These are phyloP conservation scores for Chamaetylas fuelleborni DNA, from an alignment of 2,113 vertebrate species.

Conservation along the genomic window DNA sequence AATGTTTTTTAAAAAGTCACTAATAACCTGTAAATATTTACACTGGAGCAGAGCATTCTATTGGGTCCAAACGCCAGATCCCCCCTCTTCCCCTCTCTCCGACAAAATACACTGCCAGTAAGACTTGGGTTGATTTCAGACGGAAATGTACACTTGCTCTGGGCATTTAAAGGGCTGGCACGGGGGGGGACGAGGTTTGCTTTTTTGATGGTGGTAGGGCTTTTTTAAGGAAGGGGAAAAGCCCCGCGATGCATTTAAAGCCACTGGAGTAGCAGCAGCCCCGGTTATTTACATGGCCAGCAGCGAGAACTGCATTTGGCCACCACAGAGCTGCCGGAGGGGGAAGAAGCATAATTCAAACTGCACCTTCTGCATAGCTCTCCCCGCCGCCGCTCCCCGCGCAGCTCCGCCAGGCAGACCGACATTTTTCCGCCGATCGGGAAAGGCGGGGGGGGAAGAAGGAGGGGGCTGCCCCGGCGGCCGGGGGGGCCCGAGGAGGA, in stretches of 20 bases:
- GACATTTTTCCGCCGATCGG: conserved; percentile 72
- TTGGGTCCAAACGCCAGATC: conserved; percentile 63
- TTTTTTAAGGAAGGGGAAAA: conserved; percentile 2
- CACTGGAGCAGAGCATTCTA: conserved; percentile 59
- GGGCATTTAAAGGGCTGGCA: conserved; percentile 58
- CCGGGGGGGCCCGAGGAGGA: not conserved
- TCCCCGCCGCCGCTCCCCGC: conserved; percentile 64
- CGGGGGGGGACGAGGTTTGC: not conserved
- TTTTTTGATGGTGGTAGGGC: not conserved
- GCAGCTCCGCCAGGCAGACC: conserved; percentile 67
- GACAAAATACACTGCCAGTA: conserved; percentile 47
- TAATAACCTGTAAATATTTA: conserved; percentile 80
- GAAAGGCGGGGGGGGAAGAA: not conserved
- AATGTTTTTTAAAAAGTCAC: conserved; percentile 75
- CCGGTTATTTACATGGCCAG: conserved; percentile 67
- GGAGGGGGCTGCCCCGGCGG: not conserved
- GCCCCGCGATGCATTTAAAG: conserved; percentile 20
- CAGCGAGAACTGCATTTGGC: conserved; percentile 67
- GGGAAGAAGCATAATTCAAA: conserved; percentile 75
- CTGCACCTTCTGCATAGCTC: conserved; percentile 77
- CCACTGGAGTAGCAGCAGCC: conserved; percentile 39
- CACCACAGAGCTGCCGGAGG: conserved; percentile 69
- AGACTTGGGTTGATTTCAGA: conserved; percentile 64
- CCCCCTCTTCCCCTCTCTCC: conserved; percentile 12
- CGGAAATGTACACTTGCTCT: conserved; percentile 52